Evolutionary conservation across 2,888 invertebrate genomes (phyloP).

Genomic region (Priocnemis perturbator): DNA sequence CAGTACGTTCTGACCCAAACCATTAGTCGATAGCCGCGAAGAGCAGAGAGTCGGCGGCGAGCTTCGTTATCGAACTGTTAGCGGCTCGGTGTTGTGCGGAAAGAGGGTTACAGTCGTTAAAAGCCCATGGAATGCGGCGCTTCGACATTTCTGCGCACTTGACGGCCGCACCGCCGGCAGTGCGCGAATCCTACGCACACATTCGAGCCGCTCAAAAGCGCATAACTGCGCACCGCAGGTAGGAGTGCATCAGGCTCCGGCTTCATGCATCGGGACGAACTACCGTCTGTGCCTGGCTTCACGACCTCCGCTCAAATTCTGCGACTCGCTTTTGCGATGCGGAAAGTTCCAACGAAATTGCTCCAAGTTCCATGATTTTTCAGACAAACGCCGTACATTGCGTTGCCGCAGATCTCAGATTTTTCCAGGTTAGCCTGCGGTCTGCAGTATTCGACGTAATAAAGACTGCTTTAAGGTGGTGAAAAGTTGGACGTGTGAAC

Average conservation of each 20-base stretch:
- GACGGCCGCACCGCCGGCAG: not conserved
- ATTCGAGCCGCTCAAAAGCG: not conserved
- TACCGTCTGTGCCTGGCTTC: no score
- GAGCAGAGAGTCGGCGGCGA: not conserved
- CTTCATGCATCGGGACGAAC: no score
- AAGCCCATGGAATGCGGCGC: conserved; percentile 52
- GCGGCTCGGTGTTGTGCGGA: conserved; percentile 41
- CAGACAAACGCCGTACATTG: no score
- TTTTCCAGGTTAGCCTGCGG: no score
- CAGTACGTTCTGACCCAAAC: no score
- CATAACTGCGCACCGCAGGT: not conserved
- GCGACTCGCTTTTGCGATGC: no score
- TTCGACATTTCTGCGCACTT: conserved; percentile 44
- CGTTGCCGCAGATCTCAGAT: no score
- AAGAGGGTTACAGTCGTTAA: conserved; percentile 51
- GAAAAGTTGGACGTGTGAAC: no score
- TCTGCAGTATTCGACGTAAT: not conserved
- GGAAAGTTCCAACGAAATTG: no score
- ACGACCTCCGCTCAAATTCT: no score
- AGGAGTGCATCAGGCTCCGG: no score
- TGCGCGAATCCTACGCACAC: conserved; percentile 25
- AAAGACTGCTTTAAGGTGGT: not conserved
- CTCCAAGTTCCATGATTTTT: no score
- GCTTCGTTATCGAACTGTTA: conserved; percentile 21
- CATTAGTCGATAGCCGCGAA: conserved; percentile 1